These are phyloP conservation scores for Diploptera punctata DNA, from an alignment of 2,888 invertebrate species.

Conservation along the genomic window DNA sequence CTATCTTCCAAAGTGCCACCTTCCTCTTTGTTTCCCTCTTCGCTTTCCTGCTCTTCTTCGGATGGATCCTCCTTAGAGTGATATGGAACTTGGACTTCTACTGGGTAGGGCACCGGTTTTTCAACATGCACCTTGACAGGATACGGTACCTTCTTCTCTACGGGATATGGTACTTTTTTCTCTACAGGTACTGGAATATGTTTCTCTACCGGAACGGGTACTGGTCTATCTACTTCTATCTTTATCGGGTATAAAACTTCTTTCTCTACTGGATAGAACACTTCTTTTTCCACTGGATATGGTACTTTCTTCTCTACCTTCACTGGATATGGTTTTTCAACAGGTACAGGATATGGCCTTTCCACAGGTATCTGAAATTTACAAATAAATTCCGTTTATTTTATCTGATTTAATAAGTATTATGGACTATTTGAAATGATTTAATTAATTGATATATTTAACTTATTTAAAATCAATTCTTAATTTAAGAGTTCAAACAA, in stretches of 20 bases:
- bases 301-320: constrained; percentile 59
- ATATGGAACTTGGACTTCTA: constrained; percentile 68
- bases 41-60: constrained; percentile 52
- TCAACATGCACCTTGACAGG: constrained; percentile 76
- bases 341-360: constrained; percentile 73
- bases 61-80: no score
- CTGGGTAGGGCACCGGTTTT: constrained; percentile 54
- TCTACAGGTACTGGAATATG: constrained; percentile 47
- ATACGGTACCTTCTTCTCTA: constrained; percentile 64
- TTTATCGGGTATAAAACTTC: constrained; percentile 49
- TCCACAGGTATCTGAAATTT: constrained; percentile 68
- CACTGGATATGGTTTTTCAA: constrained; percentile 66
- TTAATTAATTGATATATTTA: no score
- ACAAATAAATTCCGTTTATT: no score
- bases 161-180: constrained; percentile 57
- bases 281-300: constrained; percentile 56
- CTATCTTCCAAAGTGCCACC: not conserved
- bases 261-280: constrained; percentile 70
- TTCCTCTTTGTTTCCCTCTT: not conserved
- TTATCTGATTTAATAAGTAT: no score
- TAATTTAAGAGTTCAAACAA: no score
- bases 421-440: no score
- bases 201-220: constrained; percentile 42
- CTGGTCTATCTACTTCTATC: constrained; percentile 61
- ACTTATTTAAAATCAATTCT: no score